Percentiles rank a stretch among this genome's conserved stretches.
Evolutionary conservation across 2,113 vertebrate genomes (phyloP).

Genomic region (Corythornis madagascariensis): DNA sequence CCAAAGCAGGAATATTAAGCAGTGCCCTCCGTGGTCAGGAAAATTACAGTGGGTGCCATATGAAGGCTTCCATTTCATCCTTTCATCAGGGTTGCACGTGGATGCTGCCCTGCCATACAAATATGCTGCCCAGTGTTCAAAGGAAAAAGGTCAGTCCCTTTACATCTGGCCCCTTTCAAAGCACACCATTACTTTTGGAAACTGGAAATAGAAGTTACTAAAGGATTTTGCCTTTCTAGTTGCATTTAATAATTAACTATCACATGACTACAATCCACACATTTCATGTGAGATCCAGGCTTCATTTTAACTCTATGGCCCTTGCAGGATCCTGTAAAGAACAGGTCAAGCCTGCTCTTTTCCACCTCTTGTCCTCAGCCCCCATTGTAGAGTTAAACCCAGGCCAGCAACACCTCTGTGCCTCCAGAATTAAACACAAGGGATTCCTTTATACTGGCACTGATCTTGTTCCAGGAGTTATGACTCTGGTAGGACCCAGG

Average conservation of each 20-base stretch:
- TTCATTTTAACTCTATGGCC: neutral
- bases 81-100: neutral
- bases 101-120: neutral
- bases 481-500: neutral
- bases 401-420: neutral
- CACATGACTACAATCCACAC: neutral
- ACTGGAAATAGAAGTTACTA: neutral
- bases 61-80: conserved; percentile 25
- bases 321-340: neutral
- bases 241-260: neutral
- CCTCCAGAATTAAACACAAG: neutral
- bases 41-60: neutral
- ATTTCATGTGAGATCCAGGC: neutral
- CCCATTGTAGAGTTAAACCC: neutral
- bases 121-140: neutral
- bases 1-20: conserved; percentile 38
- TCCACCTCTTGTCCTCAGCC: neutral
- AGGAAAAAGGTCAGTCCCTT: conserved; percentile 11
- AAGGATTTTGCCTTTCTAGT: neutral
- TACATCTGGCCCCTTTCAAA: neutral
- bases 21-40: conserved; percentile 20
- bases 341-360: neutral
- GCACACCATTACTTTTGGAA: neutral
- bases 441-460: neutral
- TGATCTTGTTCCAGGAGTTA: neutral